Percentiles rank a stretch among this genome's conserved stretches.
phyloP scores from a whole-genome alignment of 2,888 invertebrate genomes.

The Tipula helvola region DNA sequence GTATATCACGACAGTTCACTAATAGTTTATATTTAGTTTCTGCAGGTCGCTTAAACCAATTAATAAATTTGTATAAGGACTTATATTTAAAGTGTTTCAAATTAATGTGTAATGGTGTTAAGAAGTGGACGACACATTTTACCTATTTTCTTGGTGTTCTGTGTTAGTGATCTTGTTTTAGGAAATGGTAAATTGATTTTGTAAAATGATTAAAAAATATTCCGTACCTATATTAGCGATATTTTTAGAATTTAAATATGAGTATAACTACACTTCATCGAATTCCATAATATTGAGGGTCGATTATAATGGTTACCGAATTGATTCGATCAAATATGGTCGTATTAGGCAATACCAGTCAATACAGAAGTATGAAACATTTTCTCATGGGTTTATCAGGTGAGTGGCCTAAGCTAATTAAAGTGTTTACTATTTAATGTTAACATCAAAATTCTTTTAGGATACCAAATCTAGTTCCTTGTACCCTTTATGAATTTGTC shows the following conservation, averaged over 20 bases:
- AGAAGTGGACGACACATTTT: neutral
- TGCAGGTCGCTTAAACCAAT: too few relatives aligned
- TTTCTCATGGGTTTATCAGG: too few relatives aligned
- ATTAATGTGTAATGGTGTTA: neutral
- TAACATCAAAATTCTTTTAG: neutral
- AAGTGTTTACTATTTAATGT: too few relatives aligned
- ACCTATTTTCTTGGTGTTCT: neutral
- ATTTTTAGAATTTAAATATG: neutral
- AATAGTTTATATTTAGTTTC: too few relatives aligned
- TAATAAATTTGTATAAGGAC: too few relatives aligned
- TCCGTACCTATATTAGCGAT: neutral
- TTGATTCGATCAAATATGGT: neutral
- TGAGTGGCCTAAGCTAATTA: too few relatives aligned
- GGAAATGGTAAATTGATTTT: neutral
- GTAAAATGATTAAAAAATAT: neutral
- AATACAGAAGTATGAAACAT: neutral
- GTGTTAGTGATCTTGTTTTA: neutral
- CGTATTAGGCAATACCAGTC: neutral
- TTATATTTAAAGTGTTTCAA: neutral
- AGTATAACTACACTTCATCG: neutral
- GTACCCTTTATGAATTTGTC: neutral
- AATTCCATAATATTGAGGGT: neutral
- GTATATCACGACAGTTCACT: too few relatives aligned
- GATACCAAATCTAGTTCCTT: neutral
- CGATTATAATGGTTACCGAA: neutral